Conservation (phyloP, 1,140 invertebrate genomes). For the Melitaea cinxia region DNA sequence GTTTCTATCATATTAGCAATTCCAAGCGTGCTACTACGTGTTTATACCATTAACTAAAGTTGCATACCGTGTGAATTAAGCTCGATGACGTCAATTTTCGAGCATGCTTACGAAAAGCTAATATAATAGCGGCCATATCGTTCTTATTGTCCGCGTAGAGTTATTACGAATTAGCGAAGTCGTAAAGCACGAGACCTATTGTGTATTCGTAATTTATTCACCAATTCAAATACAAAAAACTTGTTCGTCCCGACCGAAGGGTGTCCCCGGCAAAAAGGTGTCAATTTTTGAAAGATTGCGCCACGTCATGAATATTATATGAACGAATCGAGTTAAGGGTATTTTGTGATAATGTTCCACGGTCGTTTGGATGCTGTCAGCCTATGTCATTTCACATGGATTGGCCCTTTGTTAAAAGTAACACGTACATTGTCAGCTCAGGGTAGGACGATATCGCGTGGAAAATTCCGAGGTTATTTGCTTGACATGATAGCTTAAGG, state of each 20-base stretch:
- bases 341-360: conserved; percentile 79
- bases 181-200: conserved; percentile 52
- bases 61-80: too few species aligned
- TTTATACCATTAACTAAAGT: too few species aligned
- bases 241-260: conserved; percentile 61
- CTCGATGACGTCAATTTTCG: too few species aligned
- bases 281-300: conserved; percentile 81
- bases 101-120: not conserved
- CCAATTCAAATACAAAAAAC: conserved; percentile 72
- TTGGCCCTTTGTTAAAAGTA: conserved; percentile 81
- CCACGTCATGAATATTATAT: conserved; percentile 81
- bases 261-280: conserved; percentile 67
- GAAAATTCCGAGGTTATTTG: conserved; percentile 61
- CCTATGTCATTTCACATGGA: conserved; percentile 80
- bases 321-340: conserved; percentile 79
- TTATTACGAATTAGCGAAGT: conserved; percentile 55
- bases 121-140: conserved; percentile 7
- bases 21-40: too few species aligned
- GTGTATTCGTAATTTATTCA: conserved; percentile 75
- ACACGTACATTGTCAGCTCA: conserved; percentile 74
- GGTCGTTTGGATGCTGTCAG: conserved; percentile 76
- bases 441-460: conserved; percentile 59
- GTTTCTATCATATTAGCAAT: too few species aligned
- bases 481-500: conserved; percentile 20
- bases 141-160: conserved; percentile 35